Conservation (phyloP, 2,113 vertebrate species). For the Sus scrofa region T2T-Sscrofa CM000829.6:67875501-67876000, state of each 20-base stretch:
- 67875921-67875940: slow-evolving; percentile 27
- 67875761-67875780: slow-evolving; percentile 18
- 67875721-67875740: neutral
- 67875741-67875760: neutral
- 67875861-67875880: neutral
- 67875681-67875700: neutral
- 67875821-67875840: slow-evolving; percentile 15
- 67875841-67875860: neutral
- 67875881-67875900: neutral
- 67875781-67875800: neutral
- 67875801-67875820: neutral
- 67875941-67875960: neutral
- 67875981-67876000: no score
- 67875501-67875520: neutral
- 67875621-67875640: neutral
- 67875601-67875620: neutral
- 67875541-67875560: neutral
- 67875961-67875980: neutral
- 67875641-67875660: neutral
- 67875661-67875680: neutral
- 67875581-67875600: neutral
- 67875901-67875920: neutral
- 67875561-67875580: slow-evolving; percentile 35
- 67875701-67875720: neutral
- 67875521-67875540: neutral